These are phyloP conservation scores for Andricus grossulariae DNA, from an alignment of 1,140 invertebrate genomes.

Conservation along the genomic window DNA sequence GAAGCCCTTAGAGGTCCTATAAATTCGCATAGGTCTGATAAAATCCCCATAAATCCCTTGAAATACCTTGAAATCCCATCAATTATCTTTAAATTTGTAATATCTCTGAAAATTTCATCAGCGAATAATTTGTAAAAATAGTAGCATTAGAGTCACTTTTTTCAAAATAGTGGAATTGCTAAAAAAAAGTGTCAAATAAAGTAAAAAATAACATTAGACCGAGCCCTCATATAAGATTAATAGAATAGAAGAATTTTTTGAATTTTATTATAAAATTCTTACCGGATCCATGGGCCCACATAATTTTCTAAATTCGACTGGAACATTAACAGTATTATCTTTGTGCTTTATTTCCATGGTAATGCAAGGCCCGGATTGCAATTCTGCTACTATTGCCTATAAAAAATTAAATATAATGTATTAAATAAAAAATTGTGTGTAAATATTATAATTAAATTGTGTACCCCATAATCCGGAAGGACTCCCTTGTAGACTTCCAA, in stretches of 20 bases:
- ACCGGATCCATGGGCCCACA: conserved; percentile 93
- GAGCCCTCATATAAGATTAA: background rate
- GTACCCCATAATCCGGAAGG: conserved; percentile 86
- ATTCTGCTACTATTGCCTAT: conserved; percentile 88
- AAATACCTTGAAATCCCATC: too few relatives aligned
- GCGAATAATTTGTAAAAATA: too few relatives aligned
- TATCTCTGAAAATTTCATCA: too few relatives aligned
- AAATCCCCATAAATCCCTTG: too few relatives aligned
- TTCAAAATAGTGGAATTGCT: too few relatives aligned
- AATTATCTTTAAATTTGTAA: too few relatives aligned
- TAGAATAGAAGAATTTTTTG: conserved; percentile 37
- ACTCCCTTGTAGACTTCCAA: conserved; percentile 96
- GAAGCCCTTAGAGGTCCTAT: too few relatives aligned
- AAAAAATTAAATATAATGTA: conserved; percentile 52
- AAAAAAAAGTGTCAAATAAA: too few relatives aligned
- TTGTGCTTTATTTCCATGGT: conserved; percentile 88
- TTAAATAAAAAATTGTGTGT: conserved; percentile 9
- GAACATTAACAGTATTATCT: conserved; percentile 78
- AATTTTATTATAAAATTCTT: conserved; percentile 63
- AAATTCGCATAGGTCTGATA: too few relatives aligned
- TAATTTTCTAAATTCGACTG: conserved; percentile 87
- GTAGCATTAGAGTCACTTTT: too few relatives aligned
- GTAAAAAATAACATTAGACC: too few relatives aligned
- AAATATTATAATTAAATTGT: conserved; percentile 36
- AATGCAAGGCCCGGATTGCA: conserved; percentile 89